These are phyloP conservation scores for Pongo pygmaeus DNA, from an alignment of 2,113 vertebrate species.

Conservation along the genomic window DNA sequence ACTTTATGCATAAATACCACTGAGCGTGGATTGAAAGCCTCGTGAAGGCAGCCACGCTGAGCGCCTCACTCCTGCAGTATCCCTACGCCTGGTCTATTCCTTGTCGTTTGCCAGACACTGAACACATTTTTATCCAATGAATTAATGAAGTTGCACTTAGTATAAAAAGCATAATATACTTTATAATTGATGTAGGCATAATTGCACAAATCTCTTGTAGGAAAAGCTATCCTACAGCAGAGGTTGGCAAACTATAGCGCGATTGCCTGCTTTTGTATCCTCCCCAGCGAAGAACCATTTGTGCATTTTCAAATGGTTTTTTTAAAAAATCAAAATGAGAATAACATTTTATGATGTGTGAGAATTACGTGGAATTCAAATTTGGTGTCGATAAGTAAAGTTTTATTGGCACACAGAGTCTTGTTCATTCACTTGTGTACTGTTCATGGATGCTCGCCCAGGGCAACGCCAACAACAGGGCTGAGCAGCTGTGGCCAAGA, in stretches of 20 bases:
- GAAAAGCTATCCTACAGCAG: neutral
- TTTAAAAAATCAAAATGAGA: neutral
- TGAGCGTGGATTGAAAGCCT: neutral
- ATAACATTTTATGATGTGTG: neutral
- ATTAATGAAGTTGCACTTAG: neutral
- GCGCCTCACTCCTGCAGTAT: neutral
- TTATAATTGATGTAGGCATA: neutral
- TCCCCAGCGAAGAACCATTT: neutral
- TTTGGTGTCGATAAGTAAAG: neutral
- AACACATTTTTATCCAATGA: neutral
- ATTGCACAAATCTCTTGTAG: neutral
- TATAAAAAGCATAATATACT: neutral
- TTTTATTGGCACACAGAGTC: neutral
- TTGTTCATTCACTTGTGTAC: too few relatives aligned
- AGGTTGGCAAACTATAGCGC: neutral
- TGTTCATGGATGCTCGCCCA: too few relatives aligned
- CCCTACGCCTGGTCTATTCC: neutral
- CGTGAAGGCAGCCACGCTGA: neutral
- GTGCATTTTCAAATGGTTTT: neutral
- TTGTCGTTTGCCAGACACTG: neutral
- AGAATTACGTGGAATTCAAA: neutral
- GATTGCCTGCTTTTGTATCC: neutral
- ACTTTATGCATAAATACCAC: neutral
- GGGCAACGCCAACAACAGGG: rapidly evolving
- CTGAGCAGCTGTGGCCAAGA: rapidly evolving